These are phyloP conservation scores for Stictocephala bisonia DNA, from an alignment of 2,888 invertebrate species.

Conservation along the genomic window DNA sequence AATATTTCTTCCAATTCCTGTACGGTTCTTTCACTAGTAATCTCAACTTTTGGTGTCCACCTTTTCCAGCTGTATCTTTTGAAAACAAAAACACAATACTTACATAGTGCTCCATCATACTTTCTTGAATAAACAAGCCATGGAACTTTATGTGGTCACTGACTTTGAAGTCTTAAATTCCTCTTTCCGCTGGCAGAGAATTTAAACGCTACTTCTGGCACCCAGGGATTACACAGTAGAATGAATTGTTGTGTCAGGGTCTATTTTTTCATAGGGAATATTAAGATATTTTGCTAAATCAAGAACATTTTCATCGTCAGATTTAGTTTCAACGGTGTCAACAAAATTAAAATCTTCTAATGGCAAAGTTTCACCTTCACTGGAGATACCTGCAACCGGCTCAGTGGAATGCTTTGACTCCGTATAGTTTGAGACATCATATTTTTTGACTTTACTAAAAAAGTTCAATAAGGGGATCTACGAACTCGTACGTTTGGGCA, in stretches of 20 bases:
- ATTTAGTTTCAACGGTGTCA: background rate
- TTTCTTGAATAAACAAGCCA: conserved; percentile 14
- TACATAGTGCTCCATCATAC: conserved; percentile 31
- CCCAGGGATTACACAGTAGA: conserved; percentile 4
- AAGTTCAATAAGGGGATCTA: conserved; percentile 14
- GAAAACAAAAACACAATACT: conserved; percentile 33
- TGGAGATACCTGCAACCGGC: background rate
- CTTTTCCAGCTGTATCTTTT: conserved; percentile 29
- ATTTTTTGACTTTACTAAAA: conserved; percentile 2
- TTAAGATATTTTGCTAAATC: conserved; percentile 23
- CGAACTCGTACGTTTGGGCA: conserved; percentile 15
- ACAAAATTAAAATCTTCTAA: background rate
- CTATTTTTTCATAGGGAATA: conserved; percentile 21
- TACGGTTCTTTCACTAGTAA: conserved; percentile 13
- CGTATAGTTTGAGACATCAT: conserved; percentile 10
- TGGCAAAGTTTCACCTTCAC: background rate
- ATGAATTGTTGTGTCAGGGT: conserved; percentile 8
- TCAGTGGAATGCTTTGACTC: background rate
- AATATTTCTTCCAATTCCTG: conserved; percentile 19
- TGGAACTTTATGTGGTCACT: background rate
- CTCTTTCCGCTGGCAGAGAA: conserved; percentile 29
- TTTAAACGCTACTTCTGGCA: conserved; percentile 1
- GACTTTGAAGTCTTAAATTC: conserved; percentile 36
- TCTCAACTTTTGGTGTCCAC: conserved; percentile 10
- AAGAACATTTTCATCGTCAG: background rate